Evolutionary conservation across 2,888 invertebrate genomes (phyloP).

Genomic region (Gibbula magus): DNA sequence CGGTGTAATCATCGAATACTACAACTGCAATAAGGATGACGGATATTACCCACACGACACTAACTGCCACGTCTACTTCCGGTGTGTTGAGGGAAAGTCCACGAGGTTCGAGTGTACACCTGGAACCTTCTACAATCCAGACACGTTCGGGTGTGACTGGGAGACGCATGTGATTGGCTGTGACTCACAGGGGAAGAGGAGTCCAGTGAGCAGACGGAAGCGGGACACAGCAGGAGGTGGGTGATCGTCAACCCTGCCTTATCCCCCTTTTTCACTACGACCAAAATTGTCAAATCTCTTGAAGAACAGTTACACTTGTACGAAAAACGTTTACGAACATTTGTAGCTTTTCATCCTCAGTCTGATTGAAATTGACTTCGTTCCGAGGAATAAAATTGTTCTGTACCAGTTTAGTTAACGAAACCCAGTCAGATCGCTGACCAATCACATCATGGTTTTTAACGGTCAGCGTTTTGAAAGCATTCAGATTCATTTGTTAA

Average conservation of each 20-base stretch:
- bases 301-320: no score
- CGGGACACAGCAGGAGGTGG: background rate
- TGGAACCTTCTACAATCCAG: conserved; percentile 1
- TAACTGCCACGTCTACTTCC: conserved; percentile 23
- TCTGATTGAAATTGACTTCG: no score
- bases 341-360: no score
- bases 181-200: conserved; percentile 1
- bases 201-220: background rate
- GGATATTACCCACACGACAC: conserved; percentile 10
- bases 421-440: no score
- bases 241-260: background rate
- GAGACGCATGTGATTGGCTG: conserved; percentile 14
- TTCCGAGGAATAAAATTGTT: no score
- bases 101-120: background rate
- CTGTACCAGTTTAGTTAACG: no score
- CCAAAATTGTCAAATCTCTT: no score
- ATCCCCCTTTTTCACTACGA: no score
- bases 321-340: no score
- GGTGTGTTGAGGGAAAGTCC: conserved; percentile 4
- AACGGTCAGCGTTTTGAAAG: no score
- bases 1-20: background rate
- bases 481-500: no score
- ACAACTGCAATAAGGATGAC: background rate
- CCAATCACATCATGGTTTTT: no score
- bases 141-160: conserved; percentile 16